Evolutionary conservation across 1,140 invertebrate species (phyloP), one percentile per base, ranked within the genome.

Genomic region (Harpegnathos saltator): DNA sequence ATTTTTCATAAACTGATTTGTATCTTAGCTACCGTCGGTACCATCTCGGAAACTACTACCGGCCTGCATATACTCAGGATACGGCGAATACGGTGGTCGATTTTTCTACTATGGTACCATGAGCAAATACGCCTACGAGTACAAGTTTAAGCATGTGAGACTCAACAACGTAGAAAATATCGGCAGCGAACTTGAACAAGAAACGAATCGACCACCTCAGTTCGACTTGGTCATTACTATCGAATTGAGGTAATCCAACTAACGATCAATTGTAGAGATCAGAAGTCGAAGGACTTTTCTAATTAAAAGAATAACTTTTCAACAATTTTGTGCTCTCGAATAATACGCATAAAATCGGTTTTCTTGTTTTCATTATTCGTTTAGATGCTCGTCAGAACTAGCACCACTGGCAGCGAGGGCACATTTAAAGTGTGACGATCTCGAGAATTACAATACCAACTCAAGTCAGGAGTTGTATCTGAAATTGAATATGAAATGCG

Each of bases 61-160:
- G 1, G 89, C 90, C 0, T 93, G 92, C 3, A 93, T 90, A 1
- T 94, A 94, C 59, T 93, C 89, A 0, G 93, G 94, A 58, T 94
- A 92, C 65, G 93, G 94, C 2, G 93, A 94, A 29, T 94, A 93
- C 38, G 93, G 91, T 0, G 93, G 93, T 0, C 85, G 85, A 19
- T 93, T 93, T 65, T 94, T 91, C 62, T 94, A 92, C 44, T 94
- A 94, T 38, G 94, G 94, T 11, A 93, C 93, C 33, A 94, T 94
- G 93, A 94, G 94, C 81, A 91, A 91, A 54, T 90, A 87, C 52
- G 93, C 93, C 1, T 93, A 91, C 29, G 90, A 93, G 12, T 91
- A 71, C n/a, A 93, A 91, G 83, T 92, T 93, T 48, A 82, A 88
- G 44, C 44, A 69, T 19, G 3, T 56, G 1, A 54, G 52, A 24